phyloP scores from a whole-genome alignment of 2,888 invertebrate species.

The Caenorhabditis drosophilae region DNA sequence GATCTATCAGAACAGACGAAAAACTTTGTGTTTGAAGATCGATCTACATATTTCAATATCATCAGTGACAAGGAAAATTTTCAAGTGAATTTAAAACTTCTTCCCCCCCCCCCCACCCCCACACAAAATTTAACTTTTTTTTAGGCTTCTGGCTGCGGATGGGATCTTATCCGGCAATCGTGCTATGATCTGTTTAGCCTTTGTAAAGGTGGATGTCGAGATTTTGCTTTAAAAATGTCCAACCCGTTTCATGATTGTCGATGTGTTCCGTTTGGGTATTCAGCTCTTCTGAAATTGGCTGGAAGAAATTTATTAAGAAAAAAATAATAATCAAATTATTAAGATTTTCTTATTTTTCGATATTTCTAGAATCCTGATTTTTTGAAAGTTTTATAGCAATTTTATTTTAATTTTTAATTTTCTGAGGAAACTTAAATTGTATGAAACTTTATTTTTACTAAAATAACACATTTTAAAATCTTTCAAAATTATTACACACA shows the following conservation, averaged over 20 bases:
- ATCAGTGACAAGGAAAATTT: conserved; percentile 38
- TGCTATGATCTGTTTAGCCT: conserved; percentile 31
- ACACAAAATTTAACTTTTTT: no score
- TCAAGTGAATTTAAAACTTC: conserved; percentile 14
- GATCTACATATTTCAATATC: conserved; percentile 25
- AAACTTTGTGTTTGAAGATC: conserved; percentile 3
- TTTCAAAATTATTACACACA: no score
- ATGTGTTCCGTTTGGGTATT: conserved; percentile 29
- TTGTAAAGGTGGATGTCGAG: conserved; percentile 33
- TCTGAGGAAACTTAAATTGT: no score
- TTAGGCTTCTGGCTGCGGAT: conserved; percentile 31
- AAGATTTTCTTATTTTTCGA: no score
- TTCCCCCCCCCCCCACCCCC: no score
- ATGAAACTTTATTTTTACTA: no score
- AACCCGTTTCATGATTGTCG: conserved; percentile 31
- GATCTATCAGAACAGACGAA: background rate
- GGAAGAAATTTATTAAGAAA: no score
- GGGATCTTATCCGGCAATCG: conserved; percentile 26
- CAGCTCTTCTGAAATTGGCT: conserved; percentile 22
- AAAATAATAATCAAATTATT: no score
- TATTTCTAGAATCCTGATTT: no score
- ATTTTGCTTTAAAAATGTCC: conserved; percentile 26
- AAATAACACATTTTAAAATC: no score
- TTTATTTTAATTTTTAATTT: no score
- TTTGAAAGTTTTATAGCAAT: no score